These are phyloP conservation scores for Albula goreensis DNA, from an alignment of 2,113 vertebrate genomes.

Conservation along the genomic window DNA sequence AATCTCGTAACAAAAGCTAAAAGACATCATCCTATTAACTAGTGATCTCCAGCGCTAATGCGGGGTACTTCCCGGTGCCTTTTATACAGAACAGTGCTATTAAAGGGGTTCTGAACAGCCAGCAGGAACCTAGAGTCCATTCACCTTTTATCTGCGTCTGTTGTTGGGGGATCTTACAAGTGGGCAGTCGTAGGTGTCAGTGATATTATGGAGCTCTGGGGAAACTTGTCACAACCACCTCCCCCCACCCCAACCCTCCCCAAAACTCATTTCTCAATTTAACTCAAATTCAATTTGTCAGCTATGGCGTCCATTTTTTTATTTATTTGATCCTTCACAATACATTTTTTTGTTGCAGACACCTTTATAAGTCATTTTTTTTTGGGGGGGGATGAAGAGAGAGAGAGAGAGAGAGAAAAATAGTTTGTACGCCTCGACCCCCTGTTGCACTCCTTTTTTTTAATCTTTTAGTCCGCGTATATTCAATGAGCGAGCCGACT, in stretches of 20 bases:
- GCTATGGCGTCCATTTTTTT: constrained; percentile 81
- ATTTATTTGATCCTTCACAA: constrained; percentile 82
- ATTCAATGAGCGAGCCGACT: constrained; percentile 84
- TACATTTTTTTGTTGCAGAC: constrained; percentile 67
- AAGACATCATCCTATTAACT: constrained; percentile 99
- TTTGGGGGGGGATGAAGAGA: background rate
- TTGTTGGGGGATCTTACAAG: constrained; percentile 79
- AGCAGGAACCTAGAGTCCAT: constrained; percentile 78
- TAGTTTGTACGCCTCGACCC: constrained; percentile 51
- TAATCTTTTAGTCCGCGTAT: constrained; percentile 61
- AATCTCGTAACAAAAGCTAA: constrained; percentile 99
- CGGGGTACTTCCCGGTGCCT: constrained; percentile 90
- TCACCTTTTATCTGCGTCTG: constrained; percentile 87
- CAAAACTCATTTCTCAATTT: background rate
- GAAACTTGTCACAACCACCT: background rate
- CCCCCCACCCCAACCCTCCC: background rate
- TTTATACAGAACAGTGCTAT: constrained; percentile 84
- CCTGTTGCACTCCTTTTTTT: constrained; percentile 80
- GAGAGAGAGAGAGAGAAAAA: constrained; percentile 53
- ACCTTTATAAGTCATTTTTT: background rate
- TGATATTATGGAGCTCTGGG: constrained; percentile 82
- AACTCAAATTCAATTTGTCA: constrained; percentile 63
- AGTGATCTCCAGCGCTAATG: constrained; percentile 97
- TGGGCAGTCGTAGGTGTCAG: constrained; percentile 80
- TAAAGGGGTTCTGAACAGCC: constrained; percentile 88